Evolutionary conservation across 2,888 invertebrate genomes (phyloP).

Genomic region (Formica aserva): DNA sequence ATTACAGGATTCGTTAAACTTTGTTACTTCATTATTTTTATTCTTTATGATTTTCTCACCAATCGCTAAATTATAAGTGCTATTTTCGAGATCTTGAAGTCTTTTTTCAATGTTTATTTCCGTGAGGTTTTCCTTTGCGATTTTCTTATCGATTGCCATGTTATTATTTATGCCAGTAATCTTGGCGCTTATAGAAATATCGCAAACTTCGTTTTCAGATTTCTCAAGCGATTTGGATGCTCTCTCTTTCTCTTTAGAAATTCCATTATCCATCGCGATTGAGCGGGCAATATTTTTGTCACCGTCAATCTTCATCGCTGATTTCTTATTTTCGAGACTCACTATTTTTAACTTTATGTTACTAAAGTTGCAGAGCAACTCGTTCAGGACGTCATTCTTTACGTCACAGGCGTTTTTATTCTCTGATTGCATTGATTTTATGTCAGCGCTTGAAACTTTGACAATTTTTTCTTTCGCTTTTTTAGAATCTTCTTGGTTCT

Average conservation of each 20-base stretch:
- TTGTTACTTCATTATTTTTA: neutral
- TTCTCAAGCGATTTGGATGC: neutral
- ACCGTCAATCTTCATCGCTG: slow-evolving; percentile 18
- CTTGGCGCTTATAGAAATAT: neutral
- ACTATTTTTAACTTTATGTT: slow-evolving; percentile 78
- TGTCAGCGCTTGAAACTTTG: neutral
- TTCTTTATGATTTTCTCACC: neutral
- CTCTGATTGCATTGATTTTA: slow-evolving; percentile 24
- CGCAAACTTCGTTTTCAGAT: neutral
- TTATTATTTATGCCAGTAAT: neutral
- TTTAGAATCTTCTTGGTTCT: slow-evolving; percentile 28
- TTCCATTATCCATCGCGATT: neutral
- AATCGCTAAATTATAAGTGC: neutral
- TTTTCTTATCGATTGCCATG: neutral
- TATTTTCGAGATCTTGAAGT: neutral
- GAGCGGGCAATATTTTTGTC: slow-evolving; percentile 3
- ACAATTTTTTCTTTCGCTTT: neutral
- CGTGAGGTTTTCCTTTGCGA: neutral
- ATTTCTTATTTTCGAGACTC: slow-evolving; percentile 62
- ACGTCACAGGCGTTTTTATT: slow-evolving; percentile 73
- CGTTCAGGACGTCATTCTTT: slow-evolving; percentile 81
- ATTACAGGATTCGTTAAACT: neutral
- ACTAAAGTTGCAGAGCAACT: slow-evolving; percentile 81
- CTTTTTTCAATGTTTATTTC: neutral
- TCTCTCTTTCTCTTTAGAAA: neutral